Evolutionary conservation across 2,888 invertebrate species (phyloP).

Genomic region (Eutolmus rufibarbis): DNA sequence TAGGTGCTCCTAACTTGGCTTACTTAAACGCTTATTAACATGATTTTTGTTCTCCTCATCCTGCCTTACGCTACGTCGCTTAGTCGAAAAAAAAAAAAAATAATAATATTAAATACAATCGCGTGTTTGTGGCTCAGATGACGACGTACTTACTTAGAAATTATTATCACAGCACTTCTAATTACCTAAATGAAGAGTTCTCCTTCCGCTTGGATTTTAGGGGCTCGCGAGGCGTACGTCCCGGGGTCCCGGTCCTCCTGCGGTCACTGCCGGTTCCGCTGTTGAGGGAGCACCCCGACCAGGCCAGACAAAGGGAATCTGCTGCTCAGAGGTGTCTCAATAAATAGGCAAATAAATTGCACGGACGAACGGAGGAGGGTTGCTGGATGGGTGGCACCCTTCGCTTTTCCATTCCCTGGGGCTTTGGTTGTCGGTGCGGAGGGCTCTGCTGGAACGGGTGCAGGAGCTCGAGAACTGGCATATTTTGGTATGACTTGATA

Average conservation of each 20-base stretch:
- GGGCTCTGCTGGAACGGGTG: neutral
- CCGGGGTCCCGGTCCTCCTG: neutral
- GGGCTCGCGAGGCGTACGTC: neutral
- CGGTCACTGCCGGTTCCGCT: neutral
- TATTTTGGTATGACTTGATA: neutral
- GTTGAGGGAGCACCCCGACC: neutral
- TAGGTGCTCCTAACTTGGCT: neutral
- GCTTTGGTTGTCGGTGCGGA: neutral
- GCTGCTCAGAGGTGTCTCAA: neutral
- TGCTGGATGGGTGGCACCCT: neutral
- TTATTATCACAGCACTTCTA: conserved; percentile 52
- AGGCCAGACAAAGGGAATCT: neutral
- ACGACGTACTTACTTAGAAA: conserved; percentile 48
- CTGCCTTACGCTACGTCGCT: neutral
- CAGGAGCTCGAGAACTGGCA: neutral
- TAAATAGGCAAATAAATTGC: neutral
- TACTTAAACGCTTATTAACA: neutral
- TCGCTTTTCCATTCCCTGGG: neutral
- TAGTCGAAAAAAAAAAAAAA: neutral
- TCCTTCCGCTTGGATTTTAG: conserved; percentile 37
- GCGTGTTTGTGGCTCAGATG: conserved; percentile 10
- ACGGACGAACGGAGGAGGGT: neutral
- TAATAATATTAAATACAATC: neutral
- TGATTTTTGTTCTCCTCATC: neutral
- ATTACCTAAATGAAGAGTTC: conserved; percentile 46